Evolutionary conservation across 2,113 vertebrate genomes (phyloP).

Genomic region (Corydoras sp.): DNA sequence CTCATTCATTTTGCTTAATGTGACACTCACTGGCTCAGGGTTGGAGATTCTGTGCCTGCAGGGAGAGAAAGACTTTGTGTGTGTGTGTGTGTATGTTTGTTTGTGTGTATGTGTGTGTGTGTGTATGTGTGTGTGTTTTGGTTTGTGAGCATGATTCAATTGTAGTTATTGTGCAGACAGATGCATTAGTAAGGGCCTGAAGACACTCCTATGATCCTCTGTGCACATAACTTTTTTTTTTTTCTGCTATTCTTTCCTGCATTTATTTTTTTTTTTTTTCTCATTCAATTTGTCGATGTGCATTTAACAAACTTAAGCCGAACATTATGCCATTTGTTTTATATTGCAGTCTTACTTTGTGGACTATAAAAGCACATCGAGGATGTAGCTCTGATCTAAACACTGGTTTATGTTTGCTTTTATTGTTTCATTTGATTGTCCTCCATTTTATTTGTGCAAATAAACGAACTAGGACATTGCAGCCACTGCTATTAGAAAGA

Average conservation of each 20-base stretch:
- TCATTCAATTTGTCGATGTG: too few species aligned
- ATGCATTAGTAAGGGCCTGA: slow-evolving; percentile 50
- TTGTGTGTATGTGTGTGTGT: slow-evolving; percentile 10
- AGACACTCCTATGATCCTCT: slow-evolving; percentile 15
- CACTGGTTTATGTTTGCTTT: too few species aligned
- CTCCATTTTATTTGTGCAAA: too few species aligned
- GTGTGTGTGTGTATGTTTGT: background rate
- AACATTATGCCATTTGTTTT: background rate
- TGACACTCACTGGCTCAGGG: slow-evolving; percentile 59
- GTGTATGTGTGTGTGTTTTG: background rate
- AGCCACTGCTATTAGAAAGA: too few species aligned
- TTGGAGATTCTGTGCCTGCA: slow-evolving; percentile 32
- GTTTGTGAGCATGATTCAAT: slow-evolving; percentile 21
- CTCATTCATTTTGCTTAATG: slow-evolving; percentile 74
- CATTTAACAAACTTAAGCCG: too few species aligned
- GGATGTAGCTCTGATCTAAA: too few species aligned
- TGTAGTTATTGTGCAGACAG: slow-evolving; percentile 55
- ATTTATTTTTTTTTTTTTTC: too few species aligned
- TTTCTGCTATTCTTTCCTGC: too few species aligned
- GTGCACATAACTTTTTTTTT: background rate
- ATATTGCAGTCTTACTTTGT: background rate
- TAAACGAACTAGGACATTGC: too few species aligned
- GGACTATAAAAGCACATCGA: too few species aligned
- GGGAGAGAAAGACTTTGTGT: slow-evolving; percentile 31
- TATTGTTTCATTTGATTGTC: too few species aligned